Percentiles rank a stretch among this genome's conserved stretches.
Evolutionary conservation across 2,888 invertebrate genomes (phyloP).

Genomic region (Steinernema carpocapsae): DNA sequence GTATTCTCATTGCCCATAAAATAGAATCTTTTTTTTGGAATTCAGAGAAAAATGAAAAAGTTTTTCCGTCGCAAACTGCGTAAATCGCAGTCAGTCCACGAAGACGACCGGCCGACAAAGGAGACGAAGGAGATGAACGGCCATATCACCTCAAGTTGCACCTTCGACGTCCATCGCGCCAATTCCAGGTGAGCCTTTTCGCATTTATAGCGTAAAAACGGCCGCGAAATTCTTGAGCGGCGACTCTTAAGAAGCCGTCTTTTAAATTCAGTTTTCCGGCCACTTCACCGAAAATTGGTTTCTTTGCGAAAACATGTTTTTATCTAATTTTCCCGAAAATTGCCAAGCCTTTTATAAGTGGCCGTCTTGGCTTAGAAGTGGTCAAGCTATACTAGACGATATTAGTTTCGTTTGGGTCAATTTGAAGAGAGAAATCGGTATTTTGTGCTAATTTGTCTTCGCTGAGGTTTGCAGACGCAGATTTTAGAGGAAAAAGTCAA

Average conservation of each 20-base stretch:
- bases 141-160: conserved; percentile 46
- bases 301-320: conserved; percentile 18
- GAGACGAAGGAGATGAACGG: conserved; percentile 37
- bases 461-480: no score
- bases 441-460: no score
- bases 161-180: conserved; percentile 45
- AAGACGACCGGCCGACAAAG: conserved; percentile 42
- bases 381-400: not conserved
- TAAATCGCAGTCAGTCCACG: conserved; percentile 50
- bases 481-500: no score
- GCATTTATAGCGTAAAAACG: not conserved
- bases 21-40: not conserved
- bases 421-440: no score
- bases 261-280: not conserved
- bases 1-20: not conserved
- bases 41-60: conserved; percentile 39
- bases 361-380: not conserved
- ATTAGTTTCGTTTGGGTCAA: no score
- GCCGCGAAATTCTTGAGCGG: not conserved
- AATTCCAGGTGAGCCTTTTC: not conserved
- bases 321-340: not conserved
- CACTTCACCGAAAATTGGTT: conserved; percentile 1
- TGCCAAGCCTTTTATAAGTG: not conserved
- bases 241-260: not conserved
- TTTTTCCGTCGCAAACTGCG: conserved; percentile 46